Percentiles rank a stretch among this genome's conserved stretches.
phyloP scores from a whole-genome alignment of 2,113 vertebrate genomes.

The Corydoras sp. region DNA sequence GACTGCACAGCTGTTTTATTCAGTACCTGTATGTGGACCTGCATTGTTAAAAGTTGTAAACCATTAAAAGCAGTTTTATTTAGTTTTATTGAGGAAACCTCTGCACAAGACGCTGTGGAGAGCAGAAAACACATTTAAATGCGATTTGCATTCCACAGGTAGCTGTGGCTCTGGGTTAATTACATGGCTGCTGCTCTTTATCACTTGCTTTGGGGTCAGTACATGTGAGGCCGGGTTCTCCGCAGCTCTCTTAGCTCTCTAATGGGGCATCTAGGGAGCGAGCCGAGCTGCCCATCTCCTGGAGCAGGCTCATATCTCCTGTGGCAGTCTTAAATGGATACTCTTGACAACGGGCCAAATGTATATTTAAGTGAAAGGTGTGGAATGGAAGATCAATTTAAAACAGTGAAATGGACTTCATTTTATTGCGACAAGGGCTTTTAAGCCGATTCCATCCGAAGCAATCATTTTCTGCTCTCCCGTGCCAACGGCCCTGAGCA shows the following conservation, averaged over 20 bases:
- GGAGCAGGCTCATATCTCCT: slow-evolving; percentile 49
- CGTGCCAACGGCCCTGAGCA: not conserved
- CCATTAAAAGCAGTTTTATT: no score
- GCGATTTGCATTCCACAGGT: slow-evolving; percentile 39
- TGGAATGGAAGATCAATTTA: slow-evolving; percentile 48
- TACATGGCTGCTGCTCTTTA: slow-evolving; percentile 49
- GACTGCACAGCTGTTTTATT: no score
- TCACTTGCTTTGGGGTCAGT: slow-evolving; percentile 54
- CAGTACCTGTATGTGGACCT: no score
- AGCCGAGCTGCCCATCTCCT: slow-evolving; percentile 32
- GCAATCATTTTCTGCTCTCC: slow-evolving; percentile 12
- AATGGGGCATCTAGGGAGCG: slow-evolving; percentile 65
- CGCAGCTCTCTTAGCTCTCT: slow-evolving; percentile 55
- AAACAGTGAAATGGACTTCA: slow-evolving; percentile 40
- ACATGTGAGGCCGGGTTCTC: slow-evolving; percentile 52
- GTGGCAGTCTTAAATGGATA: slow-evolving; percentile 64
- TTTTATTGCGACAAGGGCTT: slow-evolving; percentile 29
- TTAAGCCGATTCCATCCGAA: slow-evolving; percentile 19
- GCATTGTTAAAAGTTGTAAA: no score
- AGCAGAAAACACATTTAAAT: slow-evolving; percentile 13
- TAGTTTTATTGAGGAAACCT: no score
- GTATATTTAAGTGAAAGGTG: slow-evolving; percentile 56
- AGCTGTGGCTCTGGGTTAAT: slow-evolving; percentile 46
- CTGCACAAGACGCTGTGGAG: not conserved
- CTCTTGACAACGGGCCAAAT: slow-evolving; percentile 55